Conservation (phyloP, 2,888 invertebrate species). For the Andrena flavipes region DNA sequence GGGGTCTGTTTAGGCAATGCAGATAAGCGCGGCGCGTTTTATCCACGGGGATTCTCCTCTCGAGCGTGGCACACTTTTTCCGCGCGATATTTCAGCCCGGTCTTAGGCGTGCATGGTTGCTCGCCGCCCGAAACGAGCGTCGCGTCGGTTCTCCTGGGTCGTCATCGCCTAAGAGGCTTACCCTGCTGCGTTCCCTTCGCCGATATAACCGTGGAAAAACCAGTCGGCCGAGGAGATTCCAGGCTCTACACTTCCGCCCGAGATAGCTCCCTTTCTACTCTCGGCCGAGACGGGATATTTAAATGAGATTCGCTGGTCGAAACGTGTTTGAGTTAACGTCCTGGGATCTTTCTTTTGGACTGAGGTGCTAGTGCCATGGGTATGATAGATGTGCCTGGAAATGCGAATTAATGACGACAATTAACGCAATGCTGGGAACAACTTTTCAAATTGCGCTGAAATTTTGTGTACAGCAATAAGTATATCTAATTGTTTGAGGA, state of each 20-base stretch:
- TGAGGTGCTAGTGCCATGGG: conserved; percentile 15
- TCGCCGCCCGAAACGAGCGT: conserved; percentile 23
- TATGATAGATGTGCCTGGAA: conserved; percentile 34
- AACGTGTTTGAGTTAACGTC: conserved; percentile 53
- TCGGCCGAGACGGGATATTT: conserved; percentile 41
- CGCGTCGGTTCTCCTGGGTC: conserved; percentile 16
- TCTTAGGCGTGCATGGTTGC: conserved; percentile 22
- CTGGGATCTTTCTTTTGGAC: conserved; percentile 21
- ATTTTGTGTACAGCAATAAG: too few species aligned
- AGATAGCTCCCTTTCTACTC: conserved; percentile 18
- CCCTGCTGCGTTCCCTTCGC: conserved; percentile 19
- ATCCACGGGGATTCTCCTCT: conserved; percentile 29
- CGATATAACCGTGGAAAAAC: conserved; percentile 43
- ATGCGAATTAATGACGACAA: conserved; percentile 42
- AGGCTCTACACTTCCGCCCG: conserved; percentile 25
- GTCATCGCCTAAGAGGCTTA: conserved; percentile 55
- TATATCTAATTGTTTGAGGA: too few species aligned
- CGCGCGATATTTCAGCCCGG: conserved; percentile 26
- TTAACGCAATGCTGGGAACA: conserved; percentile 40
- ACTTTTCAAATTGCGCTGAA: too few species aligned
- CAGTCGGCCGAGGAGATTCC: conserved; percentile 40
- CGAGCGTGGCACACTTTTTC: conserved; percentile 15
- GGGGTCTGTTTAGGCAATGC: conserved; percentile 27
- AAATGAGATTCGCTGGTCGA: conserved; percentile 56
- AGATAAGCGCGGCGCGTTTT: conserved; percentile 33